phyloP scores from a whole-genome alignment of 2,113 vertebrate species.

The Nycticryphes semicollaris region DNA sequence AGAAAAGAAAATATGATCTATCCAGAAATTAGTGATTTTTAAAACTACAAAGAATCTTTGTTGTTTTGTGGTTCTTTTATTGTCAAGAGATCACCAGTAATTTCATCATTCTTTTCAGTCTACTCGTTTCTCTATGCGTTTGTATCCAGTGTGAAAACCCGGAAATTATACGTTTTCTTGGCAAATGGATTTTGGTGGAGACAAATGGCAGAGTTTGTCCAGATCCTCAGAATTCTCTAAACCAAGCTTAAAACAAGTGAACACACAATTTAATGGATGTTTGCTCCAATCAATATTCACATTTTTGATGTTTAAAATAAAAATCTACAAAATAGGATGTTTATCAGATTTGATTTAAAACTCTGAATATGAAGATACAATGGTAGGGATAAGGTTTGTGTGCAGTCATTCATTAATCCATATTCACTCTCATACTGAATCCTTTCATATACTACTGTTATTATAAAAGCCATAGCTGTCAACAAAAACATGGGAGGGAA shows the following conservation, averaged over 20 bases:
- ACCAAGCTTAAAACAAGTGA: neutral
- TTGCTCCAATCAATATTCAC: neutral
- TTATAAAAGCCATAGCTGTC: neutral
- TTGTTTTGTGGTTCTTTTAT: neutral
- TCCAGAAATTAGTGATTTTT: neutral
- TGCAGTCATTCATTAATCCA: neutral
- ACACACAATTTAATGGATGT: neutral
- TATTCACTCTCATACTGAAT: neutral
- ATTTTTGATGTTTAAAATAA: neutral
- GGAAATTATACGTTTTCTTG: neutral
- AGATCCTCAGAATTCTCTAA: neutral
- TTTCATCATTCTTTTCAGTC: neutral
- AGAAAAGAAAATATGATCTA: neutral
- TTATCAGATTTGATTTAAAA: neutral
- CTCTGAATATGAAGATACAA: neutral
- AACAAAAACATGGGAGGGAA: neutral
- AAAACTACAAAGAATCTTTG: neutral
- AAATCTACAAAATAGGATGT: neutral
- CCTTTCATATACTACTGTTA: neutral
- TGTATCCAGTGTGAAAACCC: neutral
- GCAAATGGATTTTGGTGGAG: neutral
- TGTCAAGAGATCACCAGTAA: neutral
- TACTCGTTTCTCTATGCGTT: neutral
- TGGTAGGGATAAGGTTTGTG: neutral
- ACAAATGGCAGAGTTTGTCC: neutral